Evolutionary conservation across 2,888 invertebrate species (phyloP).

Genomic region (Ormyrus labotus): DNA sequence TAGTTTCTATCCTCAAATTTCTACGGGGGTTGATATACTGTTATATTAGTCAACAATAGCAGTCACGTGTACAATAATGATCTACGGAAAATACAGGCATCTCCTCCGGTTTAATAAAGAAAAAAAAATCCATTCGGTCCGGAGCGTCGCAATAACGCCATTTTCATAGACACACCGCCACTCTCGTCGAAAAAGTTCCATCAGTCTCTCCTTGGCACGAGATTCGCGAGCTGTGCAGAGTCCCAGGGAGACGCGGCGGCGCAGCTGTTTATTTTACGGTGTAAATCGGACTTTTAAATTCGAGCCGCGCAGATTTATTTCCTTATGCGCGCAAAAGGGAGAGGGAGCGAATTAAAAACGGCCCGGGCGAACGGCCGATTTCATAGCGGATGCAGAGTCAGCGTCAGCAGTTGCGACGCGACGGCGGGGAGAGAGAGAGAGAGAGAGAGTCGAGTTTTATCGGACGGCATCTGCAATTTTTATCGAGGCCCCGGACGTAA

Average conservation of each 20-base stretch:
- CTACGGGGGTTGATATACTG: too few relatives aligned
- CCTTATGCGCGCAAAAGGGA: not conserved
- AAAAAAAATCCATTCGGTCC: too few relatives aligned
- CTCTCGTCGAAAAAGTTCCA: too few relatives aligned
- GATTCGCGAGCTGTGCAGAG: slow-evolving; percentile 15
- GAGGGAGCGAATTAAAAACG: slow-evolving; percentile 45
- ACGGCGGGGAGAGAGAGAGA: not conserved
- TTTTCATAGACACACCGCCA: too few relatives aligned
- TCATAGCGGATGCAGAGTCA: slow-evolving; percentile 29
- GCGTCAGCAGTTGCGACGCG: slow-evolving; percentile 36
- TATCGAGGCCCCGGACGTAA: slow-evolving; percentile 19
- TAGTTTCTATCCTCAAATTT: too few relatives aligned
- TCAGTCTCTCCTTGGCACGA: slow-evolving; percentile 5
- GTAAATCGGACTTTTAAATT: slow-evolving; percentile 42
- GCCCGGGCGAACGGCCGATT: not conserved
- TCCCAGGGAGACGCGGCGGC: too few relatives aligned
- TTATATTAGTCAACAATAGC: too few relatives aligned
- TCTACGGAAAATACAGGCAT: too few relatives aligned
- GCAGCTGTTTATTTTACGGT: slow-evolving; percentile 41
- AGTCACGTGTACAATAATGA: too few relatives aligned
- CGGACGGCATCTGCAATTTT: slow-evolving; percentile 45
- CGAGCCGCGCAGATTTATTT: not conserved
- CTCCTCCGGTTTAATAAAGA: too few relatives aligned
- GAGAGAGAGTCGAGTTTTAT: slow-evolving; percentile 18
- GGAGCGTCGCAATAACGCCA: too few relatives aligned